Percentiles rank a stretch among this genome's conserved stretches.
These are phyloP conservation scores for Saccostrea glomerata DNA, from an alignment of 1,140 invertebrate species.

Conservation along the genomic window DNA sequence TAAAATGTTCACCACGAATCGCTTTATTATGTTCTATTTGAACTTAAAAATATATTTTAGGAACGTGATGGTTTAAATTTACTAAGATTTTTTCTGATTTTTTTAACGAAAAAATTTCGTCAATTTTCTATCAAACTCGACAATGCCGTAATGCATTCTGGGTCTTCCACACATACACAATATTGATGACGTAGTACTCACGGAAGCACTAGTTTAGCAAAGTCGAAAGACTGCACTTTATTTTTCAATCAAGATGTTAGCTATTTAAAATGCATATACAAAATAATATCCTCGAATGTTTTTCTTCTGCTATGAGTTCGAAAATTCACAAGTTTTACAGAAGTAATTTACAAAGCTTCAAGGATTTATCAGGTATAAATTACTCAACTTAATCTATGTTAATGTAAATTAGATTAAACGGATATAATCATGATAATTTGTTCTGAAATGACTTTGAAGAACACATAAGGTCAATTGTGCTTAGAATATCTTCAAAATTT, in stretches of 20 bases:
- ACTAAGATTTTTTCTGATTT: background rate
- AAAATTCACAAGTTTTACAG: too few relatives aligned
- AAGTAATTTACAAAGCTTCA: too few relatives aligned
- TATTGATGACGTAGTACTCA: conserved; percentile 68
- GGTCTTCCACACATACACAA: conserved; percentile 52
- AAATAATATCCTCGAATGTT: too few relatives aligned
- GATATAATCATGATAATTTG: too few relatives aligned
- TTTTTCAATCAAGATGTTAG: background rate
- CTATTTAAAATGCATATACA: too few relatives aligned
- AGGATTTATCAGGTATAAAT: too few relatives aligned
- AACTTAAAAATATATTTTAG: background rate
- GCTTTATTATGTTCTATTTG: background rate
- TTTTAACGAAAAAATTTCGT: background rate
- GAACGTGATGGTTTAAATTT: background rate
- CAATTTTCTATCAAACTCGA: background rate
- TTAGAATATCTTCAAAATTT: too few relatives aligned
- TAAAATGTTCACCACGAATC: conserved; percentile 7
- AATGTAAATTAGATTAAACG: too few relatives aligned
- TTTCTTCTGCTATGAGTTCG: too few relatives aligned
- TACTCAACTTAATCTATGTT: too few relatives aligned
- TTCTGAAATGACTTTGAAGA: too few relatives aligned
- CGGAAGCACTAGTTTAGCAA: background rate
- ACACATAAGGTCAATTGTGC: too few relatives aligned
- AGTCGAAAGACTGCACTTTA: background rate
- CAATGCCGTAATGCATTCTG: conserved; percentile 56